These are phyloP conservation scores for Phacellophora camtschatica DNA, from an alignment of 30 jellyfish, hydroid and myxozoan species.

Conservation along the genomic window DNA sequence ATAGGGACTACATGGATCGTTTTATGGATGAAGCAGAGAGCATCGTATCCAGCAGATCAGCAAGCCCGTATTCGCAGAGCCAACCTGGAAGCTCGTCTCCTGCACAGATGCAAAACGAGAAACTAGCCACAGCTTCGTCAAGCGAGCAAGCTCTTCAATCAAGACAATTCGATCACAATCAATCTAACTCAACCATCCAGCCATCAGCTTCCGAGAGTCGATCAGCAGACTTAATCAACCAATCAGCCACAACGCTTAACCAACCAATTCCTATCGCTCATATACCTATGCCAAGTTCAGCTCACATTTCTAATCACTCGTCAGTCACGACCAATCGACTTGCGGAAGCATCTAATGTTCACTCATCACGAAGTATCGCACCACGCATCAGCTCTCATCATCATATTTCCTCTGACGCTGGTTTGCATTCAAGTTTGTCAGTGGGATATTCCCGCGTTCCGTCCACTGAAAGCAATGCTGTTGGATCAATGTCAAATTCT, in stretches of 20 bases:
- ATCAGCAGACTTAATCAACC: not conserved
- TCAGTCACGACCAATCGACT: not conserved
- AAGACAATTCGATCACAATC: not conserved
- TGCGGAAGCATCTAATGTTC: not conserved
- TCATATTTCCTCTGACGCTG: not conserved
- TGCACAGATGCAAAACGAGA: not conserved
- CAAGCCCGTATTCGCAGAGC: slow-evolving; percentile 76
- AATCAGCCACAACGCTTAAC: not conserved
- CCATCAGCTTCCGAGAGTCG: not conserved
- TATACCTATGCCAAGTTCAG: not conserved
- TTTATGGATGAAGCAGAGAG: slow-evolving; percentile 93
- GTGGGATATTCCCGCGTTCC: no score
- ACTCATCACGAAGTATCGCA: not conserved
- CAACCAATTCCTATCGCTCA: slow-evolving; percentile 10
- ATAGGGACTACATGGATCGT: slow-evolving; percentile 96
- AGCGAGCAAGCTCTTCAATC: not conserved
- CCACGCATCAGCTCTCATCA: not conserved
- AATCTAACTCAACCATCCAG: not conserved
- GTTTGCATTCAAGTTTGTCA: not conserved
- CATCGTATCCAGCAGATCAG: slow-evolving; percentile 83
- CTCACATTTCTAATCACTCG: not conserved
- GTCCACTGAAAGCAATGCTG: not conserved
- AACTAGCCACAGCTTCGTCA: not conserved
- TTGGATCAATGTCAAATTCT: not conserved
- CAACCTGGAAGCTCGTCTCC: slow-evolving; percentile 46